Conservation (phyloP, 2,888 invertebrate genomes). For the Megalurothrips usitatus region DNA sequence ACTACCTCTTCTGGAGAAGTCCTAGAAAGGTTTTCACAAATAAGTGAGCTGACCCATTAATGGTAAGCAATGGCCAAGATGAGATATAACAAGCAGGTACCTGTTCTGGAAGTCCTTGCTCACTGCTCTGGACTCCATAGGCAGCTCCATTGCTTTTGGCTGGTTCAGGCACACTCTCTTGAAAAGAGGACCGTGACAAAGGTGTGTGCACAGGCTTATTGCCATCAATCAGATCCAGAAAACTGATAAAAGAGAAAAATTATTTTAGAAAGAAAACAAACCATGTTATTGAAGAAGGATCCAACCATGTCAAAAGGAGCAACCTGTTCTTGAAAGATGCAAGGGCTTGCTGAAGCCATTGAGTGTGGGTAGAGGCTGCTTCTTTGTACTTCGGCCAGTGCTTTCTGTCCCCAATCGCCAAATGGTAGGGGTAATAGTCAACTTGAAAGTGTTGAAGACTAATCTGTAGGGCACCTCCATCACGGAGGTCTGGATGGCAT, state of each 20-base stretch:
- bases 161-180: neutral
- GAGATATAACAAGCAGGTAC: neutral
- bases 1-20: neutral
- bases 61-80: constrained; percentile 19
- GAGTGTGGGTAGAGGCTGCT: constrained; percentile 69
- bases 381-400: constrained; percentile 85
- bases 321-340: constrained; percentile 63
- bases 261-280: neutral
- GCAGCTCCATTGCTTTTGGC: neutral
- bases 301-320: neutral
- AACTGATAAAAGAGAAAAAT: neutral
- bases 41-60: too few species aligned
- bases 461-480: constrained; percentile 91
- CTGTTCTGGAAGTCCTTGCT: constrained; percentile 36
- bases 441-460: constrained; percentile 80
- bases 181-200: constrained; percentile 45
- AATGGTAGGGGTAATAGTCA: constrained; percentile 95
- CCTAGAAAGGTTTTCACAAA: neutral
- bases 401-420: constrained; percentile 79
- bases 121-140: neutral
- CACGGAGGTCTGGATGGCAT: constrained; percentile 73
- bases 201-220: constrained; percentile 53
- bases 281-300: neutral
- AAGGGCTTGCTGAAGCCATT: constrained; percentile 84
- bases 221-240: neutral